Evolutionary conservation across 1,140 invertebrate genomes (phyloP), one percentile per base, ranked within the genome.

Genomic region (Nymphalis io): DNA sequence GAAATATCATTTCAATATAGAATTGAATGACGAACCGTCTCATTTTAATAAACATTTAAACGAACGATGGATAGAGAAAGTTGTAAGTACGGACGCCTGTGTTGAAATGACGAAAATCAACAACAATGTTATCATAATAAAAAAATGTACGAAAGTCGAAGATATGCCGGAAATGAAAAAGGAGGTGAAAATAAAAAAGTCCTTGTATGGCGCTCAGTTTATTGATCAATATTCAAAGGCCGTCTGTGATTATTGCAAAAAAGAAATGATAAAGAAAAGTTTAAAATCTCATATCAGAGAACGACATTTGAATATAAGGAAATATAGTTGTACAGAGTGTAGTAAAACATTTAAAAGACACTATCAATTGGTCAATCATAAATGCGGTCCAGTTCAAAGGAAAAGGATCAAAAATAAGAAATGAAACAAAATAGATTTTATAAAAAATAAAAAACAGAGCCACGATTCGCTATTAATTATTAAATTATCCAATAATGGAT

Each of bases 221-320:
- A 51, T 21, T 1, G 46, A 61, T 20, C 73, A 74, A 27, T 88
- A 83, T 75, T 80, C 80, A 0, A 84, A 81, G 71, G 87, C 74
- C 0, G 68, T 79, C 3, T 89, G 87, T 61, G 82, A 87, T 68
- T 88, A 87, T 63, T 89, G 87, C 58, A 79, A 86, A 0, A 87
- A 84, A 16, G 78, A 82, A 38, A 89, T 89, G 87, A 51, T 85
- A 15, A 88, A 88, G 46, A 89, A 89, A 53, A 89, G 84, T 60
- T 59, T 89, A 0, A 53, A 58, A 20, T 60, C 62, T 3, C 87
- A 89, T 40, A 87, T 89, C 8, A 69, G 70, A 3, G 87, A 88
- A 16, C 63, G 64, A 12, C 87, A 89, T 74, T 73, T 82, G 33
- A 77, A 81, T 18, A 46, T 84, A 6, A 73, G 76, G n/a, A 79